Evolutionary conservation across 1,140 invertebrate genomes (phyloP), one percentile per base, ranked within the genome.

Genomic region (Nylanderia fulva): DNA sequence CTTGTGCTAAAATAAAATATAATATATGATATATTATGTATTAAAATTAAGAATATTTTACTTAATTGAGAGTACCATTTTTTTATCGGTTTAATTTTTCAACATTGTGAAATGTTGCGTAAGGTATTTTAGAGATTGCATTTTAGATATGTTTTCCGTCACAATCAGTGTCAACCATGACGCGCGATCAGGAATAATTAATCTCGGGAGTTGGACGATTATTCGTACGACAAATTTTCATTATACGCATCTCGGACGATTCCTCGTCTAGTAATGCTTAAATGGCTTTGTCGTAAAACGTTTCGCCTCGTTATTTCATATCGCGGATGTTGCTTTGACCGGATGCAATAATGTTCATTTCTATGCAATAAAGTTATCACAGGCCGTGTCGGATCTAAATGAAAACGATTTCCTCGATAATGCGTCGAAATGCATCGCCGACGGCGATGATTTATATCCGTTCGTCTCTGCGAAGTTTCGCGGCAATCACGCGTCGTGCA

Each of bases 281-380:
- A 68, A n/a, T 29, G 27, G 42, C 45, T 68, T 68, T 68, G 33
- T 27, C 63, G 33, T 68, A 68, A 79, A 79, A 79, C 21, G 63
- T 18, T 4, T 36, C 9, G 61, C 15, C 68, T 79, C 76, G 56
- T 79, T 79, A 79, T 79, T 79, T 68, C 75, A 79, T 54, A 48
- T 79, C 76, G 33, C 45, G n/a, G 4, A 27, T 9, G 66, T 29
- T 21, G 66, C 45, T 21, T 66, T 45, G 75, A 39, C 76, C 63
- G 61, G 76, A 54, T 36, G 76, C 76, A 79, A 79, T 68, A 79
- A 68, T 48, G 63, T 79, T 79, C 76, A 42, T 79, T 79, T 79
- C 61, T 79, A 68, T 79, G 76, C 48, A 79, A 68, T 79, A 79
- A 68, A 79, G 76, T 79, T 56, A 79, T 79, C 54, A 68, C 33